Percentiles rank a stretch among this genome's conserved stretches.
Conservation (phyloP, 1,140 invertebrate genomes). For the Drosophila repletoides region DNA sequence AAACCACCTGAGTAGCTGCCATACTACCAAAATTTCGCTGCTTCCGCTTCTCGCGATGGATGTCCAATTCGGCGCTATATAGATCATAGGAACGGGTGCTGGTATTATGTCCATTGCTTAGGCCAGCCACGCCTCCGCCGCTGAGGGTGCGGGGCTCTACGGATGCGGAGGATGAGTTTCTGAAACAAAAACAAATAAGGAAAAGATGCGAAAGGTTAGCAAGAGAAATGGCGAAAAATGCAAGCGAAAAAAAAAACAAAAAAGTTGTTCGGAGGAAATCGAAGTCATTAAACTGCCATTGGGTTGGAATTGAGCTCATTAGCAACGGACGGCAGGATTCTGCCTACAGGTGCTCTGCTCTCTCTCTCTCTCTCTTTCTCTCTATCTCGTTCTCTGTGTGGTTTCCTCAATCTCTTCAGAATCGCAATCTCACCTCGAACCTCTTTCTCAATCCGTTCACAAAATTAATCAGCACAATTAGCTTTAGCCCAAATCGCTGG, state of each 20-base stretch:
- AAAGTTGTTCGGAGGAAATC: constrained; percentile 40
- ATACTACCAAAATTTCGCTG: constrained; percentile 88
- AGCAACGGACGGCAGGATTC: constrained; percentile 31
- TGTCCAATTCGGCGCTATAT: constrained; percentile 86
- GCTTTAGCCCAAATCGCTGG: constrained; percentile 33
- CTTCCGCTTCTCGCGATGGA: constrained; percentile 86
- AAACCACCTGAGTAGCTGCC: constrained; percentile 86
- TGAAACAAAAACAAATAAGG: constrained; percentile 2
- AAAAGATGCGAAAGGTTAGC: not conserved
- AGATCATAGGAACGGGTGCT: constrained; percentile 79
- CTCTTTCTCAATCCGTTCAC: constrained; percentile 36
- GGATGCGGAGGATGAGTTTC: constrained; percentile 74
- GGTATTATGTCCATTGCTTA: constrained; percentile 51
- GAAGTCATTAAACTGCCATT: constrained; percentile 46
- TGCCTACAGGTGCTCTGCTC: not conserved
- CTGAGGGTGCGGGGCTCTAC: constrained; percentile 57
- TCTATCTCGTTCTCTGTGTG: not conserved
- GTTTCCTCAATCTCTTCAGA: not conserved
- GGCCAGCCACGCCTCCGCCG: constrained; percentile 59
- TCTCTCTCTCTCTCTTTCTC: not conserved
- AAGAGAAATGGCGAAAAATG: not conserved
- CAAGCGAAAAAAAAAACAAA: no score
- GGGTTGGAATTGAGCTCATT: constrained; percentile 51
- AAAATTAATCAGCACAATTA: constrained; percentile 73
- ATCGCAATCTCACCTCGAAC: not conserved